Evolutionary conservation across 2,888 invertebrate species (phyloP).

Genomic region (Priocnemis perturbator): DNA sequence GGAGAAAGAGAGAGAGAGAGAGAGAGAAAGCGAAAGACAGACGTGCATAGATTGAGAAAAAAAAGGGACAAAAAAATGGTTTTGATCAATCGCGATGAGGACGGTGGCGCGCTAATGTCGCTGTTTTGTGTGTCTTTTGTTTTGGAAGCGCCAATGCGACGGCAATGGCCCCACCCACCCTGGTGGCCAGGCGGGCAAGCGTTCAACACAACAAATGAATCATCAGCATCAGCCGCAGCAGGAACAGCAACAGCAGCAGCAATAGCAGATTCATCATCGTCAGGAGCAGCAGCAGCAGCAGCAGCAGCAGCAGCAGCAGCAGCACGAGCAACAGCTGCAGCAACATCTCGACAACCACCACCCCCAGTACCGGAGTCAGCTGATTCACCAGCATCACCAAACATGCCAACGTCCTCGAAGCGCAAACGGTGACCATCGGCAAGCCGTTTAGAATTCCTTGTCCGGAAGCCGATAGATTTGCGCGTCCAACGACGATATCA

Average conservation of each 20-base stretch:
- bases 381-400: no score
- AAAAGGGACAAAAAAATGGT: constrained; percentile 22
- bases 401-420: not conserved
- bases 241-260: constrained; percentile 32
- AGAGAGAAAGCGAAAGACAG: constrained; percentile 22
- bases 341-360: no score
- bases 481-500: not conserved
- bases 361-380: no score
- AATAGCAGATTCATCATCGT: constrained; percentile 22
- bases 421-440: constrained; percentile 1
- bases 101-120: constrained; percentile 65
- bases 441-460: not conserved
- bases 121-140: constrained; percentile 70
- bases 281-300: constrained; percentile 24
- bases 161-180: constrained; percentile 63
- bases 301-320: constrained; percentile 7
- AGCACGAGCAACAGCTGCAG: no score
- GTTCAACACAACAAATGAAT: constrained; percentile 67
- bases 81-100: constrained; percentile 30
- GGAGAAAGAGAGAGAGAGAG: constrained; percentile 5
- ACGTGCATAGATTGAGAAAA: not conserved
- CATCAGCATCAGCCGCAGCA: constrained; percentile 40
- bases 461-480: not conserved
- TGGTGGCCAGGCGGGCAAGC: constrained; percentile 66
- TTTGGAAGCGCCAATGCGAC: constrained; percentile 72